Base-by-base conservation (phyloP, 2,113 vertebrate species). In the Urocolius indicus region DNA sequence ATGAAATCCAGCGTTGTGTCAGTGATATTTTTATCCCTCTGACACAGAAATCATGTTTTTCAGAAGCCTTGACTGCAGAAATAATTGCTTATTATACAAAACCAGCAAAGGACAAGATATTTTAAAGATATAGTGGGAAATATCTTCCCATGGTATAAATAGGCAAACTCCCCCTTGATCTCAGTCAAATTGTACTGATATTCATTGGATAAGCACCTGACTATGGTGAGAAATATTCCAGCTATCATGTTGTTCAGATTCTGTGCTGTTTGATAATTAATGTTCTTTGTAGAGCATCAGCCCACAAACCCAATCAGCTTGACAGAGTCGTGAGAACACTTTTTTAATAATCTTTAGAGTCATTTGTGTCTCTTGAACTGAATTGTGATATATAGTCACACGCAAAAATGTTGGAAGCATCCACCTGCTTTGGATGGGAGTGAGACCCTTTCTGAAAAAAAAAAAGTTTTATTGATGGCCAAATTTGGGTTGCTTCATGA, bases 11-110 rank as follows among this genome's bases (percentile, higher is more conserved):
- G 15, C 1, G 1, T 55, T 92, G 46, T 95, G 67, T 89, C 71
- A 87, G 14, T 24, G 76, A 59, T 96, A 89, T 92, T 96, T 96
- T 96, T 96, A 89, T 78, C 63, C 34, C 30, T 92, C 18, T 95
- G 82, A 90, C 90, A 95, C 67, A 94, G 71, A 95, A 91, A 85
- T 85, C 17, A 69, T 93, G 51, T 74, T 93, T 94, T 90, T 55
- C 41, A 86, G 87, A 84, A 95, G 30, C 11, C 36, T 94, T 2
- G 13, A 16, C 48, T 94, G 61, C 38, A 86, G 78, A 86, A 93
- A 87, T 90, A 86, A 88, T 90, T 68, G 2, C 36, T 92, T 89
- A 66, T 92, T 90, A 80, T 43, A 59, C 38, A 74, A 73, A 48
- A 90, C 71, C 27, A 84, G 63, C 94, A 82, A 93, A 94, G n/a